Evolutionary conservation across 2,888 invertebrate species (phyloP).

Genomic region (Copidosoma aretas): DNA sequence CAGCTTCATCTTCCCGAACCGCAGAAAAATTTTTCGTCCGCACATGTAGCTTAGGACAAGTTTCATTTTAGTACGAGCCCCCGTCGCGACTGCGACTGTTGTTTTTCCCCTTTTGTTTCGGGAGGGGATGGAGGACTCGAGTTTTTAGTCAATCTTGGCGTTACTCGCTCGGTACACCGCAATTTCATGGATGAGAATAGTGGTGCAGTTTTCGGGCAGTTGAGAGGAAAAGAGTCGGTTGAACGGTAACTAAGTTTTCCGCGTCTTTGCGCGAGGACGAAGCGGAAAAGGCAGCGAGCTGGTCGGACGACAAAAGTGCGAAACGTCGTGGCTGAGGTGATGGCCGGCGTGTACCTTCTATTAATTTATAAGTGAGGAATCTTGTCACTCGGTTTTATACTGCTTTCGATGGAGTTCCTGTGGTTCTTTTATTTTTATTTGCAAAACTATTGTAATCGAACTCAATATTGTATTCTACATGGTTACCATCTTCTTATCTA

Average conservation of each 20-base stretch:
- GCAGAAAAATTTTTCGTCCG: background rate
- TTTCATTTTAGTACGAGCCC: slow-evolving; percentile 4
- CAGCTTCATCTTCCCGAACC: background rate
- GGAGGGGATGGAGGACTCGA: background rate
- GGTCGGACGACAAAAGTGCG: background rate
- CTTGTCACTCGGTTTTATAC: background rate
- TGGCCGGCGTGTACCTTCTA: background rate
- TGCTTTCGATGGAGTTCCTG: background rate
- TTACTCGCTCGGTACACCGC: slow-evolving; percentile 15
- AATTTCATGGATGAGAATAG: slow-evolving; percentile 17
- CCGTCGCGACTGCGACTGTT: background rate
- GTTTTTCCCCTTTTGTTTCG: background rate
- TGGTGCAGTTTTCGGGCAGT: background rate
- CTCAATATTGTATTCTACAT: background rate
- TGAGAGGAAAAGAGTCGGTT: background rate
- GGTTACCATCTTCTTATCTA: background rate
- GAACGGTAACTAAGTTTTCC: slow-evolving; percentile 19
- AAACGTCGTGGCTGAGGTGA: background rate
- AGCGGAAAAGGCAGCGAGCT: background rate
- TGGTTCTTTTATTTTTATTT: background rate
- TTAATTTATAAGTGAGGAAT: background rate
- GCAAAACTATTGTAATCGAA: background rate
- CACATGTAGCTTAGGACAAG: background rate
- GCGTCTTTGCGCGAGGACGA: background rate
- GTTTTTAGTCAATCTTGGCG: slow-evolving; percentile 15